A percentile compares a stretch with the other conserved stretches of the same genome.
Conservation (phyloP, 2,797 vertebrate species). For the Eutrigla gurnardus region DNA sequence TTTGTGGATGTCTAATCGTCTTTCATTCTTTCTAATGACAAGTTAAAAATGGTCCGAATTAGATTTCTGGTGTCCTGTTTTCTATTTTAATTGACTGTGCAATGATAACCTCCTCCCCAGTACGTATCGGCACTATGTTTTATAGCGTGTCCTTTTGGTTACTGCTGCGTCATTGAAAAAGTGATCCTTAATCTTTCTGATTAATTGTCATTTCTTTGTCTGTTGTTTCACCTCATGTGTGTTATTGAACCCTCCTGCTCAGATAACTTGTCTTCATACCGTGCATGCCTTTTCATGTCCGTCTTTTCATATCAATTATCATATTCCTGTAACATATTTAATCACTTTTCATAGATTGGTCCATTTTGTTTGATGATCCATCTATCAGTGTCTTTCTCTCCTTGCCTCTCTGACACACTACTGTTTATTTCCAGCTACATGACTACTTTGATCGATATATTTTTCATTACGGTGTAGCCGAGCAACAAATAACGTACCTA, state of each 20-base stretch:
- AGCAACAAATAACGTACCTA: constrained; percentile 54
- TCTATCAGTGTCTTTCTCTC: constrained; percentile 2
- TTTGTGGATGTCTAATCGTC: background rate
- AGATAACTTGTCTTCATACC: constrained; percentile 12
- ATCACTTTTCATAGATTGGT: constrained; percentile 16
- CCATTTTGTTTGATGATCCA: constrained; percentile 7
- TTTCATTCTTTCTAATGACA: constrained; percentile 3
- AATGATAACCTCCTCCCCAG: background rate
- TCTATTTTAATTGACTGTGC: background rate
- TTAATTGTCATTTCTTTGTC: background rate
- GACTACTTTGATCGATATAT: constrained; percentile 42
- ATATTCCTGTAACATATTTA: constrained; percentile 31
- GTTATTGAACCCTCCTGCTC: constrained; percentile 1
- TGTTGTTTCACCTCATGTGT: background rate
- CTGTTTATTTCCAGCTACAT: constrained; percentile 40
- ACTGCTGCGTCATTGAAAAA: constrained; percentile 18
- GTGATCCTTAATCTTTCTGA: constrained; percentile 1
- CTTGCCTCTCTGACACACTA: constrained; percentile 7
- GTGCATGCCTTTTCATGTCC: constrained; percentile 15
- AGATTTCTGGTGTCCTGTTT: background rate
- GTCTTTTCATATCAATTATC: background rate
- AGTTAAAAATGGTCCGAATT: background rate
- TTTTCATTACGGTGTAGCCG: constrained; percentile 34
- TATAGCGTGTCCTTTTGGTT: background rate
- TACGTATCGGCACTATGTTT: background rate